Evolutionary conservation across 1,140 invertebrate species (phyloP), one percentile per base, ranked within the genome.

Genomic region (Cotesia chilonis): DNA sequence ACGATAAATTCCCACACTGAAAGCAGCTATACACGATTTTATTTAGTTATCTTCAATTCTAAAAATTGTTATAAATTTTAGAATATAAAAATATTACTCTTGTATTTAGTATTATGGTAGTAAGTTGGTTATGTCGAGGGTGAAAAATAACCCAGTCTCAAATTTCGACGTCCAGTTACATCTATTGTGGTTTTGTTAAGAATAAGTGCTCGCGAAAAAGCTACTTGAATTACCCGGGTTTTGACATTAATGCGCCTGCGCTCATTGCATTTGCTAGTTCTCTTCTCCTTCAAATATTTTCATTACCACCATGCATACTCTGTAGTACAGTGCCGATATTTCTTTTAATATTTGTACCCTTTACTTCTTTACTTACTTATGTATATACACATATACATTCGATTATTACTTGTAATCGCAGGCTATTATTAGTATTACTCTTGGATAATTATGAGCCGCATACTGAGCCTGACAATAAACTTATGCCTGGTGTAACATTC

Each of bases 401-500:
- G 63, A 65, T 47, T 14, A 38, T 65, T 68, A 38, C 52, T 68
- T 52, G 41, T 35, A 55, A 63, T 9, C 14, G 36, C 51, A n/a
- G 52, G 47, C 28, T 55, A 68, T 54, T 14, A 14, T 14, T 14
- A 14, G 14, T 14, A 14, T 14, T 68, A 68, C 51, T 68, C 38
- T 41, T 7, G 38, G 60, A 71, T 51, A 64, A 71, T 66, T 57
- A 71, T 55, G 52, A 55, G 61, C 36, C n/a, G 28, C 10, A 55
- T 20, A n/a, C 28, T 36, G 12, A 35, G 59, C 5, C 17, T 36
- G 66, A 68, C 66, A 68, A 68, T 35, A 28, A 20, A 12, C 51
- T 68, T 68, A 68, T 68, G 41, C 51, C n/a, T n/a, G 66, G 12
- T 68, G 10, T 14, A 71, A 65, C 52, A 71, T 71, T 64, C 59